phyloP scores from a whole-genome alignment of 2,888 invertebrate genomes.

The Trichogramma dendrolimi region DNA sequence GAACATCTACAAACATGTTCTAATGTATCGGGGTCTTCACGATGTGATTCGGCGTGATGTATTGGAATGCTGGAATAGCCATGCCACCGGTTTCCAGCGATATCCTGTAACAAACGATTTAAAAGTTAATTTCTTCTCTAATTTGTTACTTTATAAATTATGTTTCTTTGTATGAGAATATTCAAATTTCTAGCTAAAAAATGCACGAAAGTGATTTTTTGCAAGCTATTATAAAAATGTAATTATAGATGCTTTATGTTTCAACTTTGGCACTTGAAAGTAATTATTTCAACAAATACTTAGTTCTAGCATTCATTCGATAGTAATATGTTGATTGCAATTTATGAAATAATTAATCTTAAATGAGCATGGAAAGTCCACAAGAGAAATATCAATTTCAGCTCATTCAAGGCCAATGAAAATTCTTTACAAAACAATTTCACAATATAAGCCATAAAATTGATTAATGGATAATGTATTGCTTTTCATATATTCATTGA shows the following conservation, averaged over 20 bases:
- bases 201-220: neutral
- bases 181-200: slow-evolving; percentile 2
- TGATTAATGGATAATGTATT: too few species aligned
- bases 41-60: slow-evolving; percentile 88
- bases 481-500: too few species aligned
- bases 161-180: neutral
- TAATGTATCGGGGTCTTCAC: slow-evolving; percentile 90
- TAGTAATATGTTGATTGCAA: too few species aligned
- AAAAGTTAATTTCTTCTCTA: slow-evolving; percentile 10
- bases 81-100: slow-evolving; percentile 91
- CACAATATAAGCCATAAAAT: too few species aligned
- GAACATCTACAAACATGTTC: slow-evolving; percentile 21
- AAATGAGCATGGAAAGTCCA: too few species aligned
- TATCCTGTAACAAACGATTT: slow-evolving; percentile 64
- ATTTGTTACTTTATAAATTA: slow-evolving; percentile 1
- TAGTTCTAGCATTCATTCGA: neutral
- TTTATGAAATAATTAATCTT: too few species aligned
- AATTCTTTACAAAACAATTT: too few species aligned
- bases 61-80: slow-evolving; percentile 86
- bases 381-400: too few species aligned
- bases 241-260: slow-evolving; percentile 2
- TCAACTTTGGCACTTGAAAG: neutral
- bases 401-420: too few species aligned
- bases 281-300: neutral
- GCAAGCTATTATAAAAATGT: neutral